A percentile compares a stretch with the other conserved stretches of the same genome.
Conservation (phyloP, 2,888 invertebrate species). For the Eristalis pertinax region DNA sequence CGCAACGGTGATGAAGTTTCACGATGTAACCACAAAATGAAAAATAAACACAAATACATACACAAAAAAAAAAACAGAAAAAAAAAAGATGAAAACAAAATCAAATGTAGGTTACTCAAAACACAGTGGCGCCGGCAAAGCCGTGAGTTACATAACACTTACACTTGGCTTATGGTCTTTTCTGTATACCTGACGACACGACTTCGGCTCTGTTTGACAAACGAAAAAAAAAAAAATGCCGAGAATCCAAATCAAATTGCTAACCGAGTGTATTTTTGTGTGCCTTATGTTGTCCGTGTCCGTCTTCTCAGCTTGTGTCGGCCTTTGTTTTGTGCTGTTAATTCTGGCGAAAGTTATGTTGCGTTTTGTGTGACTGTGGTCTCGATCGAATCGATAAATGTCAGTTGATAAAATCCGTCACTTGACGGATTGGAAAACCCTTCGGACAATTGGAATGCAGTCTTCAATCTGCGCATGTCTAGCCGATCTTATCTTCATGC, state of each 20-base stretch:
- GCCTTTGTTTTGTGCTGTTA: neutral
- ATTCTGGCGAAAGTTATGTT: neutral
- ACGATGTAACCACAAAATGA: neutral
- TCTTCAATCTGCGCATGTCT: no score
- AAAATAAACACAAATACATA: neutral
- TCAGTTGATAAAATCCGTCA: neutral
- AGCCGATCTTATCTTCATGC: no score
- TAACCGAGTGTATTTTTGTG: neutral
- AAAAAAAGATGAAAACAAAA: neutral
- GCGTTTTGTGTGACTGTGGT: neutral
- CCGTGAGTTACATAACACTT: conserved; percentile 3
- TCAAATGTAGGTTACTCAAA: conserved; percentile 18
- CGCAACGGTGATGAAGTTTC: neutral
- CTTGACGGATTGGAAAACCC: neutral
- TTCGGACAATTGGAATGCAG: neutral
- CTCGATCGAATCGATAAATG: neutral
- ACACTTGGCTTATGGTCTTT: neutral
- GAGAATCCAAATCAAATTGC: neutral
- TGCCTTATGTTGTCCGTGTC: neutral
- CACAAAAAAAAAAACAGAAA: neutral
- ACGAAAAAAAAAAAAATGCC: neutral
- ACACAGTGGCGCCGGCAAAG: conserved; percentile 10
- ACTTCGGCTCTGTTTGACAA: neutral
- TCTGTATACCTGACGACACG: neutral
- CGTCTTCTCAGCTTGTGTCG: neutral